Evolutionary conservation across 2,113 vertebrate genomes (phyloP), one percentile per base, ranked within the genome.

Genomic region (Stigmatopora nigra): DNA sequence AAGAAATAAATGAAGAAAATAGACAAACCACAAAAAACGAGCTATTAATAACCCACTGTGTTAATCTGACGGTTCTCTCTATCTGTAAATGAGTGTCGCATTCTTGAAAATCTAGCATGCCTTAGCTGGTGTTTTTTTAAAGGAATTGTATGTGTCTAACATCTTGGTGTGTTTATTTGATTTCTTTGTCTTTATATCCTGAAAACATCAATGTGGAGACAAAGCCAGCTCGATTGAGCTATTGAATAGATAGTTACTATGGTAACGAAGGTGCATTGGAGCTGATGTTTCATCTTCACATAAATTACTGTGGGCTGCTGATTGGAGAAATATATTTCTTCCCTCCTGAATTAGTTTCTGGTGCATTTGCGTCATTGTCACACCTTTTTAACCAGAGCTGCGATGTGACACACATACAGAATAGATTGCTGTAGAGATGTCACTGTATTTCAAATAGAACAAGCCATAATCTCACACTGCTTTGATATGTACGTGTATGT

Each of bases 221-320:
- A 78, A 77, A 83, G 80, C 82, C 83, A 85, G 84, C 79, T 74
- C 73, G 67, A 76, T 71, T 83, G 71, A 16, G 82, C 82, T 81
- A 82, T 87, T 85, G 83, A 86, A 83, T 84, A 73, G 78, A 86
- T 81, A 80, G 87, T 89, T 89, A 69, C 87, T 80, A 87, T 87
- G 73, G 87, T 72, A 87, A 89, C 87, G 72, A 70, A 81, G 73
- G 75, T 72, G 77, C 77, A 78, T 84, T 80, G 83, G 78, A 84
- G 82, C 82, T 85, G 83, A 83, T 82, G 83, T 83, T 89, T 87
- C 84, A 87, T 88, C 80, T 84, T 80, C 80, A 84, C 80, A 85
- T 86, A 81, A 83, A 86, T 85, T 72, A 83, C 80, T 63, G 76
- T 74, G 17, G 76, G 79, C 75, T 67, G 80, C 78, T 82, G 78